Percentiles rank a stretch among this genome's conserved stretches.
phyloP scores from a whole-genome alignment of 2,797 vertebrate genomes.

The Sebastes nivosus region DNA sequence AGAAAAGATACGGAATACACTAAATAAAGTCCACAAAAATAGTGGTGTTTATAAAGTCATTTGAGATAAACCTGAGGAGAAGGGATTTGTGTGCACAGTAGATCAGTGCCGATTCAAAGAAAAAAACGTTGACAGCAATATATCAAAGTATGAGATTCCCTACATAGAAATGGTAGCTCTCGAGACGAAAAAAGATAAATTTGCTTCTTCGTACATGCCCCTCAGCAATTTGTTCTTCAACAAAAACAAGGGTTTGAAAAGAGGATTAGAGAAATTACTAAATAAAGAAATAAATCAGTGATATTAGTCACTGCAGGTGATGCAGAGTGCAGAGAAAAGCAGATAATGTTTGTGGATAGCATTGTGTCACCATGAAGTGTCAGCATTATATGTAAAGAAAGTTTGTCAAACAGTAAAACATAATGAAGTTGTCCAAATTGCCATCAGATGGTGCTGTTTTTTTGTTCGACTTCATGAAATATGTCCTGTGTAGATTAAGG shows the following conservation, averaged over 20 bases:
- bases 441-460: background rate
- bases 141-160: too few species aligned
- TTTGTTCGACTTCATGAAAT: background rate
- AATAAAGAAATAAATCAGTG: background rate
- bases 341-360: background rate
- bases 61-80: too few species aligned
- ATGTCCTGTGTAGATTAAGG: background rate
- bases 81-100: too few species aligned
- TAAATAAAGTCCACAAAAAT: too few species aligned
- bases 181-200: too few species aligned
- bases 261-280: background rate
- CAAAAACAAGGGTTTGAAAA: background rate
- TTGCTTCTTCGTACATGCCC: too few species aligned
- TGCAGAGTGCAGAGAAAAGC: background rate
- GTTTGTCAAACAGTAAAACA: background rate
- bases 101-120: too few species aligned
- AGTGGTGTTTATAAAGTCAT: too few species aligned
- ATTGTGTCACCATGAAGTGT: background rate
- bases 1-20: too few species aligned
- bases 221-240: background rate
- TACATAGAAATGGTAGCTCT: too few species aligned
- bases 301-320: background rate
- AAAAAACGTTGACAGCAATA: too few species aligned
- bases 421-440: background rate
- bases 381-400: background rate